Conservation (phyloP, 53 echinoderm and acorn worm species). For the Echinarachnius parma region DNA sequence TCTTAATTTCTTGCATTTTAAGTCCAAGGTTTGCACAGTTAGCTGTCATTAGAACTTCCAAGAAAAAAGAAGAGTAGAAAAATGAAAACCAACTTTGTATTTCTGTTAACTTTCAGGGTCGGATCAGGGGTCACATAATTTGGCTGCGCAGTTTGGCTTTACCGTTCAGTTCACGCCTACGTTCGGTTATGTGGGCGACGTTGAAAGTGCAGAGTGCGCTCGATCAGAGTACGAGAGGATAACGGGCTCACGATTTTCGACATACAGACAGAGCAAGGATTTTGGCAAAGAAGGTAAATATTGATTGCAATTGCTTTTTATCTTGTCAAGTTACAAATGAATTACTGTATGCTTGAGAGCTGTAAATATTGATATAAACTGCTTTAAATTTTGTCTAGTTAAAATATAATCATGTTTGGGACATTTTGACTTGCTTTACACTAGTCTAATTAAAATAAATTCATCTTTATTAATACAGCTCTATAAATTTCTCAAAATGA, state of each 20-base stretch:
- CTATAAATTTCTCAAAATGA: too few relatives aligned
- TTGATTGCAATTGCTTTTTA: not conserved
- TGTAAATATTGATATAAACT: too few relatives aligned
- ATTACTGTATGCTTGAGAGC: too few relatives aligned
- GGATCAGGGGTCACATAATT: not conserved
- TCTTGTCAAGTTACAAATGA: too few relatives aligned
- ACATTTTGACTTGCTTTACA: too few relatives aligned
- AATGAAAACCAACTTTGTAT: conserved; percentile 24
- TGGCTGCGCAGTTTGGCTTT: not conserved
- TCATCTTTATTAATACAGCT: too few relatives aligned
- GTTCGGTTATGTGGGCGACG: conserved; percentile 39
- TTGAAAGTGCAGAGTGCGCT: conserved; percentile 40
- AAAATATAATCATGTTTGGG: too few relatives aligned
- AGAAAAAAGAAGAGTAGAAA: not conserved
- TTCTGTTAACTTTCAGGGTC: conserved; percentile 26
- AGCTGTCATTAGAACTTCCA: not conserved
- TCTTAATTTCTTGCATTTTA: not conserved
- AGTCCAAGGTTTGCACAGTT: not conserved
- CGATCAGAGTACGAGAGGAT: conserved; percentile 31
- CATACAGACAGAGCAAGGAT: conserved; percentile 57
- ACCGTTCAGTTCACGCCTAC: conserved; percentile 23
- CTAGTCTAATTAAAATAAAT: too few relatives aligned
- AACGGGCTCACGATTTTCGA: conserved; percentile 42
- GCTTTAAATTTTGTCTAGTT: too few relatives aligned
- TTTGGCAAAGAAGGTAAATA: conserved; percentile 44